Evolutionary conservation across 1,140 invertebrate genomes (phyloP), one percentile per base, ranked within the genome.

Genomic region (Argopecten irradians): DNA sequence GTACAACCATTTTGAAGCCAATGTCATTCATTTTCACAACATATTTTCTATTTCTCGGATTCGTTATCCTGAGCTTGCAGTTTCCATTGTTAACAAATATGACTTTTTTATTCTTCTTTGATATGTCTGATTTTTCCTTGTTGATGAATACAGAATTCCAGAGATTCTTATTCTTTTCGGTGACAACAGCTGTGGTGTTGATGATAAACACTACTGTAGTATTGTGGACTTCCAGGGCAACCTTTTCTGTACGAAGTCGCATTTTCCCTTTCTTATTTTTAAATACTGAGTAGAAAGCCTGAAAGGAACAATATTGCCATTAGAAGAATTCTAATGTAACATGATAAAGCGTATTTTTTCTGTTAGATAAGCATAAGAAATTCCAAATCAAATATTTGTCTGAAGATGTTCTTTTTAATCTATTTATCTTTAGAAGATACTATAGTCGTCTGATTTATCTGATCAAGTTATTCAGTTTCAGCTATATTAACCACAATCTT

Each of bases 261-360:
- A 89, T 36, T 33, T 0, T 13, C 16, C 86, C 88, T 71, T 35
- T 83, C 16, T 7, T 3, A 82, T 86, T 89, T 36, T 82, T 86
- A 34, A 82, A 34, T 28, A 83, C 36, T 36, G 55, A 86, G 16
- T 41, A 34, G 82, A 19, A 86, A 13, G 88, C 84, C 7, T 19
- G 22, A 22, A 82, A 85, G 19, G 82, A 86, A 11, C 11, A 83
- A 22, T 28, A 32, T 32, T 8, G 11, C 34, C 9, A 89, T 82
- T 82, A 46, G 43, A 46, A 22, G 11, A 46, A 8, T 46, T 39
- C 13, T 46, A 19, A 46, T 46, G 22, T 46, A 46, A n/a, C n/a
- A n/a, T n/a, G n/a, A n/a, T n/a, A n/a, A n/a, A n/a, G n/a, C n/a
- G n/a, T n/a, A n/a, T n/a, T n/a, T n/a, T n/a, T n/a, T n/a, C n/a